Percentiles rank a stretch among this genome's conserved stretches.
These are phyloP conservation scores for Dasypolia templi DNA, from an alignment of 2,888 invertebrate genomes.

Conservation along the genomic window DNA sequence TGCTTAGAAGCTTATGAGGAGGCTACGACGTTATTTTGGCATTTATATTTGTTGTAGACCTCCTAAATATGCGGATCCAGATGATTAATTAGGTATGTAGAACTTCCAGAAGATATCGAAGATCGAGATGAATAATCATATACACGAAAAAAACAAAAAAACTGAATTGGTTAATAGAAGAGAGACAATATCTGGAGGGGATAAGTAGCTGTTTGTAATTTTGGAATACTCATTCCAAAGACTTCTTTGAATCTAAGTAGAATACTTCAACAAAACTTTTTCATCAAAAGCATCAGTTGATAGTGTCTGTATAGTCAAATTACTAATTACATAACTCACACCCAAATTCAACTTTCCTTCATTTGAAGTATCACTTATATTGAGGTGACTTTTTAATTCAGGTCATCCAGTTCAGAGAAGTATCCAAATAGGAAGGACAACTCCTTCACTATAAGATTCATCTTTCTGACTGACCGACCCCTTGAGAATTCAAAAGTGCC, in stretches of 20 bases:
- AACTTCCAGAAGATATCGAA: background rate
- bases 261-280: too few species aligned
- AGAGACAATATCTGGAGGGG: background rate
- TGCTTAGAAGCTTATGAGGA: slow-evolving; percentile 13
- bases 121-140: background rate
- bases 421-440: background rate
- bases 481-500: too few species aligned
- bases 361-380: background rate
- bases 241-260: slow-evolving; percentile 20
- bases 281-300: background rate
- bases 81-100: background rate
- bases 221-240: background rate
- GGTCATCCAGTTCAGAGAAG: background rate
- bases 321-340: background rate
- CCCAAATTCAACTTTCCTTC: background rate
- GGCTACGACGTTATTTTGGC: slow-evolving; percentile 1
- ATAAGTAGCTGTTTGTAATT: background rate
- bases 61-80: background rate
- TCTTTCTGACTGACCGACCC: too few species aligned
- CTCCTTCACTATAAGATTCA: background rate
- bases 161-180: background rate
- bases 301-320: background rate
- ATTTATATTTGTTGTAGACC: background rate
- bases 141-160: too few species aligned
- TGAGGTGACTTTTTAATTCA: background rate